Evolutionary conservation across 2,888 invertebrate genomes (phyloP), one percentile per base, ranked within the genome.

Genomic region (Callimorpha dominula): DNA sequence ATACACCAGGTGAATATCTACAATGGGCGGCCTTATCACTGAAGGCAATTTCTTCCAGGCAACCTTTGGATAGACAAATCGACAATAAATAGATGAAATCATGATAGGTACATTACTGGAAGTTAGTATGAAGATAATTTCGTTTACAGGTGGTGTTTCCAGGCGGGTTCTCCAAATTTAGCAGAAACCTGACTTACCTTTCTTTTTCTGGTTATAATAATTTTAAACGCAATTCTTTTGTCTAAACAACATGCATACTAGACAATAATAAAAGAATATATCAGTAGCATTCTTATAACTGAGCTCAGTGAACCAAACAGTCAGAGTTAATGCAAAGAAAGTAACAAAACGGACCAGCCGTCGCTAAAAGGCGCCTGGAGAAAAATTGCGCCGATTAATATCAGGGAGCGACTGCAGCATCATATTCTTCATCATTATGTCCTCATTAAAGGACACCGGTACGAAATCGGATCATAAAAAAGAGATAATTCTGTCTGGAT

Each of bases 381-480:
- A 91, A 88, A 91, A 90, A 92, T 90, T 82, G 85, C 83, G 70
- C 74, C 91, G 88, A 92, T 92, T 91, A 90, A 91, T 91, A 90
- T 85, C 83, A 74, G 62, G 81, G 65, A 43, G 73, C 73, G 89
- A 87, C 88, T 86, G 88, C 89, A 90, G 89, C 90, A 88, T 90
- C 90, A 90, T 92, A 91, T 92, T 94, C 93, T 93, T 94, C 94
- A 94, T 93, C 93, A 93, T 94, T 91, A 93, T 89, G 89, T 89
- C 87, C 92, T 93, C 92, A 92, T 94, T 92, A 92, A 89, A 91
- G 76, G 75, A 72, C 86, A 87, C 85, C 88, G 88, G 86, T 86
- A 86, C 86, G 87, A 81, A 91, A 90, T 89, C 89, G 86, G 86
- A 88, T 86, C 82, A 80, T 82, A 78, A 80, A 84, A 84, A 82